Conservation (phyloP, 2,888 invertebrate species). For the Pimpla rufipes region DNA sequence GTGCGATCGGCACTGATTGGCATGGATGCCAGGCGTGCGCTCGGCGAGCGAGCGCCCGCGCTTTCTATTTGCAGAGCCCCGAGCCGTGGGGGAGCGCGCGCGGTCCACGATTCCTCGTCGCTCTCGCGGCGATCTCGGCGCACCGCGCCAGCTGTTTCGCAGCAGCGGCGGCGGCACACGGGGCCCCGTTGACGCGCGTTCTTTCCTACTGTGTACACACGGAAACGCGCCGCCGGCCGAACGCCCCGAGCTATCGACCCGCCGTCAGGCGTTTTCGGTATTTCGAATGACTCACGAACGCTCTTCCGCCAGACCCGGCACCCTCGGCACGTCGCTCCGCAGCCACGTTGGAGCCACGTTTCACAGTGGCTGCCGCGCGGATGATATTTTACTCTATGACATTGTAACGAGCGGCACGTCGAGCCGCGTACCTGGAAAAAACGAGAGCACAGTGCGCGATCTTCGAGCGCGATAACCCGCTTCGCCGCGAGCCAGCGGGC, state of each 20-base stretch:
- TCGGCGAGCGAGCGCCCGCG: conserved; percentile 31
- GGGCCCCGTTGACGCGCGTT: not conserved
- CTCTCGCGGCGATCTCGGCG: not conserved
- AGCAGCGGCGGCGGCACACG: not conserved
- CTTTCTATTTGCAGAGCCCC: conserved; percentile 58
- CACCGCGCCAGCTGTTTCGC: conserved; percentile 27
- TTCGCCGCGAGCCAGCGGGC: not conserved
- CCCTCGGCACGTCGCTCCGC: not conserved
- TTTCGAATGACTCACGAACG: conserved; percentile 49
- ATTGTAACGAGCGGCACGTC: not conserved
- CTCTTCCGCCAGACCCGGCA: not conserved
- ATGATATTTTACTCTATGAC: not conserved
- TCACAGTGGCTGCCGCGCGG: not conserved
- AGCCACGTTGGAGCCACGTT: not conserved
- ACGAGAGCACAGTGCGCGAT: not conserved
- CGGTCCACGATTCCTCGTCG: conserved; percentile 3
- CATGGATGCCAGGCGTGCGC: conserved; percentile 57
- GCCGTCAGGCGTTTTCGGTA: conserved; percentile 12
- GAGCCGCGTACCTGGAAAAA: not conserved
- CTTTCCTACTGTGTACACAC: not conserved
- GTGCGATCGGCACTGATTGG: conserved; percentile 65
- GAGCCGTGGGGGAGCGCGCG: not conserved
- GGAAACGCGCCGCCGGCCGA: not conserved
- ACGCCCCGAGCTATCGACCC: conserved; percentile 25
- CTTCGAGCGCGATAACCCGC: not conserved